Conservation (phyloP, 2,888 invertebrate genomes). For the Pheosia gnoma region DNA sequence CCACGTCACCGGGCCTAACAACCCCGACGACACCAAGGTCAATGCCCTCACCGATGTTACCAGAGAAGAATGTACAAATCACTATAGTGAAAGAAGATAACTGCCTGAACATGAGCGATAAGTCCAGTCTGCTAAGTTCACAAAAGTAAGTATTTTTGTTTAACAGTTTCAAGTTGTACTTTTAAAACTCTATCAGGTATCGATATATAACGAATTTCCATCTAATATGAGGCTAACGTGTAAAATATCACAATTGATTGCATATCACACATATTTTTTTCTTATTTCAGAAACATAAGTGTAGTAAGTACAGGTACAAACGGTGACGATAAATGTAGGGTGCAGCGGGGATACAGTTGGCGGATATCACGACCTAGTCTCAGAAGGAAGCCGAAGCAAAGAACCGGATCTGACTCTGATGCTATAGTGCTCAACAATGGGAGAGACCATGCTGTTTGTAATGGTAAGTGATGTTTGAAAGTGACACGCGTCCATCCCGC, state of each 20-base stretch:
- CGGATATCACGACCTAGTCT: conserved; percentile 90
- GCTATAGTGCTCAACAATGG: conserved; percentile 88
- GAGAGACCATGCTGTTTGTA: conserved; percentile 89
- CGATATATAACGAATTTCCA: too few relatives aligned
- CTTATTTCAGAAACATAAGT: conserved; percentile 60
- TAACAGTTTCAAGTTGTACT: too few relatives aligned
- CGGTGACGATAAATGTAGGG: conserved; percentile 78
- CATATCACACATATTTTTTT: background rate
- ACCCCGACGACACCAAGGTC: conserved; percentile 68
- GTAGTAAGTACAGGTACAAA: conserved; percentile 57
- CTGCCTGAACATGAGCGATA: conserved; percentile 73
- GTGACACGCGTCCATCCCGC: too few relatives aligned
- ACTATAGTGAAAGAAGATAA: conserved; percentile 73
- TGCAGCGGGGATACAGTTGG: conserved; percentile 90
- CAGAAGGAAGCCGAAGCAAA: conserved; percentile 85
- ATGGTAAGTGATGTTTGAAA: conserved; percentile 73
- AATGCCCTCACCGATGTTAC: conserved; percentile 65
- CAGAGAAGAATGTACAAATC: conserved; percentile 75
- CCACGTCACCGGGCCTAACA: conserved; percentile 59
- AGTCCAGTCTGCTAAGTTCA: conserved; percentile 76
- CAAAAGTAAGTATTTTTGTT: conserved; percentile 69
- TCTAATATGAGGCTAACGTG: too few relatives aligned
- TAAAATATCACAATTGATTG: too few relatives aligned
- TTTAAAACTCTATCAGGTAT: too few relatives aligned
- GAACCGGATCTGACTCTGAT: conserved; percentile 84